Conservation (phyloP, 1,140 invertebrate genomes). For the Bicyclus anynana region DNA sequence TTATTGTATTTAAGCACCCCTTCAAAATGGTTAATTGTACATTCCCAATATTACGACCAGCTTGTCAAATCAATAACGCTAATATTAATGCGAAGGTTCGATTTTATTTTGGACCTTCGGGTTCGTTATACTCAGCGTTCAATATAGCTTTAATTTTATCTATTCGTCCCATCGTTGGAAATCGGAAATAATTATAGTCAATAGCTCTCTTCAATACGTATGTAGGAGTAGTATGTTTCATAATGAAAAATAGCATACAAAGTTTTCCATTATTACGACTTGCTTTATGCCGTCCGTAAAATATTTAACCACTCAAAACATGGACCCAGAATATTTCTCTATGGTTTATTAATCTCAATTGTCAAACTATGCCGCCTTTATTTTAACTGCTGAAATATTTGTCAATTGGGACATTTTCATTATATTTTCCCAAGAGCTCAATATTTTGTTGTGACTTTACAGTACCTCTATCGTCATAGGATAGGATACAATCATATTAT, state of each 20-base stretch:
- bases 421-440: constrained; percentile 14
- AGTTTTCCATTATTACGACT: neutral
- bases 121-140: constrained; percentile 18
- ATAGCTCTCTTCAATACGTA: constrained; percentile 37
- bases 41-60: constrained; percentile 8
- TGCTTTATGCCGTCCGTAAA: constrained; percentile 16
- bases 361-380: constrained; percentile 2
- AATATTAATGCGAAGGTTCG: neutral
- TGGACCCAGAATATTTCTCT: neutral
- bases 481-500: constrained; percentile 5
- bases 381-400: neutral
- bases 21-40: neutral
- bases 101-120: neutral
- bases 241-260: too few species aligned
- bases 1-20: too few species aligned
- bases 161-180: constrained; percentile 47
- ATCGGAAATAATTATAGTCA: constrained; percentile 33
- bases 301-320: neutral
- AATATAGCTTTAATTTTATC: constrained; percentile 48
- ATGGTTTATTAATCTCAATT: neutral
- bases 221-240: too few species aligned
- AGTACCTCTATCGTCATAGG: constrained; percentile 23
- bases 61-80: constrained; percentile 1
- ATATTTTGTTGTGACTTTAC: constrained; percentile 29
- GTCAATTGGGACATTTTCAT: neutral